Base-by-base conservation (phyloP, 2,888 invertebrate species). In the Nymphalis urticae region DNA sequence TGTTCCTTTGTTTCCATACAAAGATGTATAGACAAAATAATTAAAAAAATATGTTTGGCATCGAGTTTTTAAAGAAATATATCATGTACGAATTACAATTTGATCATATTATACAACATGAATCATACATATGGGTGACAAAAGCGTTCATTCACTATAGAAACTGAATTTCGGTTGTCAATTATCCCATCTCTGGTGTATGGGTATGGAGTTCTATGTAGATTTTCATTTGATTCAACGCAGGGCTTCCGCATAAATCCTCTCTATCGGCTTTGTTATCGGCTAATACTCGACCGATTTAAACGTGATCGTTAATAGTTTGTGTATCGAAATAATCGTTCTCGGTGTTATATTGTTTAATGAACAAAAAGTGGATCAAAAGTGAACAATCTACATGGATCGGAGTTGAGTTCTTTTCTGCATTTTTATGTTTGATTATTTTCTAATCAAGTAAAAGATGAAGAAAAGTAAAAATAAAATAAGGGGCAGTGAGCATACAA, bases 211-310 rank as follows among this genome's bases (percentile, higher is more conserved):
- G 27, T 53, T 13, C 42, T 4, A 42, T 27, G 32, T 56, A 56
- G n/a, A 56, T 56, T 56, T n/a, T 32, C 27, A 32, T 56, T 56
- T 32, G 21, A 21, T 24, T 54, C 21, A 7, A 56, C 17, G 32
- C 32, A 8, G 27, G n/a, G 36, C 16, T 32, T 16, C 32, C n/a
- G 36, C 17, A 56, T 56, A 36, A 56, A 56, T 56, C 56, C 32
- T 56, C 10, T 56, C 16, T 1, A 56, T 56, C 56, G 56, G 56
- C 56, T 56, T 56, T 56, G 32, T 56, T 32, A 32, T 56, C 56
- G 8, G n/a, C 32, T 32, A 56, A 56, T 8, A 36, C 56, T 56
- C 17, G 3, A 9, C 32, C 56, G 56, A 32, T 56, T 56, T 17
- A 56, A 56, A 32, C 56, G 56, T 32, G 56, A 56, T 56, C 50